A percentile compares a stretch with the other conserved stretches of the same genome.
These are phyloP conservation scores for Drosophila burlai DNA, from an alignment of 1,140 invertebrate genomes.

Conservation along the genomic window DNA sequence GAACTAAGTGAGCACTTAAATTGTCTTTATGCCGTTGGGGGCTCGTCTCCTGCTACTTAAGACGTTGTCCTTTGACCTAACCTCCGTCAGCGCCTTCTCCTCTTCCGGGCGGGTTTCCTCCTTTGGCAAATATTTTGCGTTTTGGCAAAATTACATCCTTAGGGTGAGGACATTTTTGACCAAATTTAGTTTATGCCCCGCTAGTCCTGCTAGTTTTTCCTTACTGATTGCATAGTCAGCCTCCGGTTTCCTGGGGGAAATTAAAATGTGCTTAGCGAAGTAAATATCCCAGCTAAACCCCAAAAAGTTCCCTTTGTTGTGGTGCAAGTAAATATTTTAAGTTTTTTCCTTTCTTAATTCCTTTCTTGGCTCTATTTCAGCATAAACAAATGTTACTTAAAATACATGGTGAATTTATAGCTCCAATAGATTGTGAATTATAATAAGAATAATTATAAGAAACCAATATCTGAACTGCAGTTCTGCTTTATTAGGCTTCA, in stretches of 20 bases:
- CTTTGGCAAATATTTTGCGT: conserved; percentile 66
- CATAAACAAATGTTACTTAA: not conserved
- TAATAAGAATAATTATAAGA: not conserved
- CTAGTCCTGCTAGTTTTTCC: conserved; percentile 30
- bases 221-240: conserved; percentile 55
- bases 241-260: conserved; percentile 68
- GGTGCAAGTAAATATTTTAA: not conserved
- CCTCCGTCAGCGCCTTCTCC: conserved; percentile 17
- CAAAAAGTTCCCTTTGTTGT: conserved; percentile 8
- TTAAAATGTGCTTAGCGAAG: conserved; percentile 73
- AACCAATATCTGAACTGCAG: not conserved
- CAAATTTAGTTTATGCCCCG: conserved; percentile 65
- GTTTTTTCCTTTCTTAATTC: not conserved
- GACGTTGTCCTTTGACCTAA: conserved; percentile 61
- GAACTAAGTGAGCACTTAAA: conserved; percentile 56
- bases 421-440: not conserved
- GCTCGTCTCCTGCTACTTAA: conserved; percentile 55
- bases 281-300: conserved; percentile 22
- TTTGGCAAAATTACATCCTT: conserved; percentile 77
- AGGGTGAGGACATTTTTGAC: conserved; percentile 48
- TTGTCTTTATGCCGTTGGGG: conserved; percentile 73
- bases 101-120: conserved; percentile 11
- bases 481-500: not conserved
- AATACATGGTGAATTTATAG: not conserved
- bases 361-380: not conserved